These are phyloP conservation scores for Rhingia rostrata DNA, from an alignment of 2,888 invertebrate genomes.

Conservation along the genomic window DNA sequence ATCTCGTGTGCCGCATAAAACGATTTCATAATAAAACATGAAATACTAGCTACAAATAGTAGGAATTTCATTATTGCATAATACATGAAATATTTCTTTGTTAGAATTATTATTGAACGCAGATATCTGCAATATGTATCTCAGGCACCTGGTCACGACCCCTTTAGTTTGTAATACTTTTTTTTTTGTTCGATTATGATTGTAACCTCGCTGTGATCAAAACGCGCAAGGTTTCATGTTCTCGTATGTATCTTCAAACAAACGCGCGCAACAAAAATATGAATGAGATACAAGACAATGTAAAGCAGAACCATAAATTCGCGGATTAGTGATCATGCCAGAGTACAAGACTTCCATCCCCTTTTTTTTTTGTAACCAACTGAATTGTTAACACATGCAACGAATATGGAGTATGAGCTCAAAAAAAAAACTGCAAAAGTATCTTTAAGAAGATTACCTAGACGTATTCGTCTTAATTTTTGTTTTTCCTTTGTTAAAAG, in stretches of 20 bases:
- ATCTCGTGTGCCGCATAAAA: background rate
- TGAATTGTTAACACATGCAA: slow-evolving; percentile 43
- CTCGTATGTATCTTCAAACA: slow-evolving; percentile 33
- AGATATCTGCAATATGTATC: slow-evolving; percentile 64
- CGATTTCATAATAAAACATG: slow-evolving; percentile 10
- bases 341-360: slow-evolving; percentile 56
- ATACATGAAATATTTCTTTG: slow-evolving; percentile 48
- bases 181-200: slow-evolving; percentile 57
- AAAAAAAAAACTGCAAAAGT: slow-evolving; percentile 57
- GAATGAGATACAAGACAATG: slow-evolving; percentile 41
- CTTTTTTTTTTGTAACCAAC: slow-evolving; percentile 15
- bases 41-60: slow-evolving; percentile 40
- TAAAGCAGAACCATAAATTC: slow-evolving; percentile 71
- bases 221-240: slow-evolving; percentile 56
- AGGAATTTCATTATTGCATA: slow-evolving; percentile 45
- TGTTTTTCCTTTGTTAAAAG: slow-evolving; percentile 56
- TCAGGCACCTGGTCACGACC: slow-evolving; percentile 74
- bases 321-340: slow-evolving; percentile 71
- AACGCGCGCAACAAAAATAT: slow-evolving; percentile 19
- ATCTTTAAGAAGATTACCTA: slow-evolving; percentile 69
- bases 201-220: slow-evolving; percentile 65
- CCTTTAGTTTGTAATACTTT: slow-evolving; percentile 38
- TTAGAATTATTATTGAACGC: slow-evolving; percentile 62
- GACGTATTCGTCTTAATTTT: slow-evolving; percentile 21
- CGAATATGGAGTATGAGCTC: background rate